Evolutionary conservation across 2,888 invertebrate genomes (phyloP).

Genomic region (Dasysyrphus tricinctus): DNA sequence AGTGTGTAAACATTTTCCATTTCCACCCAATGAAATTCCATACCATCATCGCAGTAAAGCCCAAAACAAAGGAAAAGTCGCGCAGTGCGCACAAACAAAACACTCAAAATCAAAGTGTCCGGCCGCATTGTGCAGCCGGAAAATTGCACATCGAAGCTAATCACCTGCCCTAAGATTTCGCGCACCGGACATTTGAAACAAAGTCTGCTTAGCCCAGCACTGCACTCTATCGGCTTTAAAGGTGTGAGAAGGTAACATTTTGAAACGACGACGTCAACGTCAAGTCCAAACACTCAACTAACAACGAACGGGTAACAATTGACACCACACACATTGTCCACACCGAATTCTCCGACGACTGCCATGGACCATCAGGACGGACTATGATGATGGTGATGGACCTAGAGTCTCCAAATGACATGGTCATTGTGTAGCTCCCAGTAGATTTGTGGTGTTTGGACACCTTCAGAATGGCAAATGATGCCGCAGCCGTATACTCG

Average conservation of each 20-base stretch:
- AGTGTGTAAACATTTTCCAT: conserved; percentile 65
- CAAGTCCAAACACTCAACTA: conserved; percentile 58
- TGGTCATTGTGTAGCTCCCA: conserved; percentile 73
- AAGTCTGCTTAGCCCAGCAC: conserved; percentile 7
- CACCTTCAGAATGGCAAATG: conserved; percentile 65
- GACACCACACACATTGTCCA: conserved; percentile 70
- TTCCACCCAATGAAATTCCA: conserved; percentile 68
- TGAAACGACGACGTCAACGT: conserved; percentile 59
- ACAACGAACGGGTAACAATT: conserved; percentile 63
- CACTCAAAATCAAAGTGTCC: conserved; percentile 71
- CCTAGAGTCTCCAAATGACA: conserved; percentile 70
- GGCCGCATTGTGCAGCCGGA: conserved; percentile 66
- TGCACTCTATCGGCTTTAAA: conserved; percentile 11
- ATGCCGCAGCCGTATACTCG: conserved; percentile 37
- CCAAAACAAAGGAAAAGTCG: conserved; percentile 48
- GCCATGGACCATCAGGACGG: not conserved
- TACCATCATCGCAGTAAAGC: not conserved
- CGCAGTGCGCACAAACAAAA: conserved; percentile 22
- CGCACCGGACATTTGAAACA: conserved; percentile 29
- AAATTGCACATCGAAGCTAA: conserved; percentile 73
- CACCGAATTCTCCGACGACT: conserved; percentile 58
- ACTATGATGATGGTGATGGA: conserved; percentile 48
- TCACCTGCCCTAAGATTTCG: conserved; percentile 65
- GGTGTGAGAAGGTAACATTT: conserved; percentile 51
- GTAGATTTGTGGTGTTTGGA: conserved; percentile 70